Evolutionary conservation across 2,113 vertebrate genomes (phyloP), one percentile per base, ranked within the genome.

Genomic region (Emydura subglobosa): DNA sequence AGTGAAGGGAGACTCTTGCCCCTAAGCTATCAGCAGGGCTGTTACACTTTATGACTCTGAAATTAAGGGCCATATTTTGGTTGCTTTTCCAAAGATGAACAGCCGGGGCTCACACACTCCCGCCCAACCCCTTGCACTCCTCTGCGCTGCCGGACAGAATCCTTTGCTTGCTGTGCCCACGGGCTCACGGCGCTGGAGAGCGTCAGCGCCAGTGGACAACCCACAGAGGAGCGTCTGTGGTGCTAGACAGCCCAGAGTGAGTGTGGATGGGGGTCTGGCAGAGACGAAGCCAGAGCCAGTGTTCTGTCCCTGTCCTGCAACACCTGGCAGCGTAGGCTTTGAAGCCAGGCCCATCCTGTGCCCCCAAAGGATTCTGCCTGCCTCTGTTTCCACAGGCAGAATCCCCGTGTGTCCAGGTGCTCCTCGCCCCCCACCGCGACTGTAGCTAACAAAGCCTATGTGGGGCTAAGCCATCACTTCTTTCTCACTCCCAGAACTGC

Each of bases 391-490:
- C 9, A 50, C 7, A 50, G 13, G 3, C 29, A 51, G 85, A 88
- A 47, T 6, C 49, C 1, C 42, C 5, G 8, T 2, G 68, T 4
- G 34, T 82, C n/a, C 85, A 7, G 27, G 53, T 78, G 44, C 39
- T 39, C 53, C 34, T 10, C 5, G 5, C 10, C 5, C 31, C 6
- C 2, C 50, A 50, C n/a, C n/a, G 91, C 53, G 88, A 82, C 59
- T 89, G 19, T 94, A 27, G 47, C 68, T 39, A 95, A 92, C 29
- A 88, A 89, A 94, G 81, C 88, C 88, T 93, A 53, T 39, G 93
- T 72, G 21, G 80, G 95, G 31, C 59, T 61, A 61, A 89, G 76
- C 59, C 25, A 80, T 96, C 65, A 94, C 88, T 88, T 85, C 59
- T 88, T 59, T 83, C 53, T 87, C 89, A 86, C 84, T 83, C 83